phyloP scores from a whole-genome alignment of 2,888 invertebrate species.

The Dicranocentrus wangi region DNA sequence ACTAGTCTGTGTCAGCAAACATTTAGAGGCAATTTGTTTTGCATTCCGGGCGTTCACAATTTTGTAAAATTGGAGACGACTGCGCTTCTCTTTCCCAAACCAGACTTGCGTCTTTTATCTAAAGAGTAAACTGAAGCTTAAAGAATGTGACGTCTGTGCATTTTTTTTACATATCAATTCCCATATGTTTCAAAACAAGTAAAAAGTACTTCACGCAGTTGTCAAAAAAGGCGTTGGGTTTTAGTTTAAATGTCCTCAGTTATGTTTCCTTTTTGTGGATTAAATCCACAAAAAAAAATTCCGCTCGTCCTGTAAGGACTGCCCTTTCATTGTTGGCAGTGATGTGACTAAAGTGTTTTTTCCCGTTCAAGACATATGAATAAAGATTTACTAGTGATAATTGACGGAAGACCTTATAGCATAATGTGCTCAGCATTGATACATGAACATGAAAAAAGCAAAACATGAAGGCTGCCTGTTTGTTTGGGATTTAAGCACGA shows the following conservation, averaged over 20 bases:
- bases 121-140: no score
- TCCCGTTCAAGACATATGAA: background rate
- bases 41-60: no score
- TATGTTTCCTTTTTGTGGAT: no score
- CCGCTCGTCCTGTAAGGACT: background rate
- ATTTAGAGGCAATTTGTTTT: no score
- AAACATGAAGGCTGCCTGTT: conserved; percentile 25
- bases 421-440: background rate
- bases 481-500: conserved; percentile 13
- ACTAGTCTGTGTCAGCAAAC: no score
- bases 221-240: conserved; percentile 10
- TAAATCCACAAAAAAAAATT: background rate
- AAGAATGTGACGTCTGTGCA: no score
- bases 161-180: no score
- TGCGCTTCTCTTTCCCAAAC: no score
- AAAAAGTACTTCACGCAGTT: no score
- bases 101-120: no score
- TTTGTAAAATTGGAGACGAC: no score
- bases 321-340: conserved; percentile 11
- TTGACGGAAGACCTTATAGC: conserved; percentile 43
- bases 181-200: no score
- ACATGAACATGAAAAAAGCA: conserved; percentile 22
- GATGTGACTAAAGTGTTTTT: background rate
- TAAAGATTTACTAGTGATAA: conserved; percentile 5
- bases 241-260: background rate